Base-by-base conservation (phyloP, 2,797 vertebrate species). In the Vespertilio murinus region DNA sequence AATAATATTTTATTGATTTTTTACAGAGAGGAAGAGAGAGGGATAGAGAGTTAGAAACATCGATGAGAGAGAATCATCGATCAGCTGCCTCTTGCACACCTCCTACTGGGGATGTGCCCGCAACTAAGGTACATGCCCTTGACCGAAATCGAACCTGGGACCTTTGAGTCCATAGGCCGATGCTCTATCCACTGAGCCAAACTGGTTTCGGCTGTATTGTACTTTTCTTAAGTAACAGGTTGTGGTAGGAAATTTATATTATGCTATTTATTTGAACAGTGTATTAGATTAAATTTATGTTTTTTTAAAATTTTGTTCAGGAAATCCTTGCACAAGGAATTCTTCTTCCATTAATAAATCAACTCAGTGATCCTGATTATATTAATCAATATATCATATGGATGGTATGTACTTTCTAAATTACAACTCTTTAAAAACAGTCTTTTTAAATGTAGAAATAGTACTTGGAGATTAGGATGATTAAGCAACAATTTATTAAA, bases 311-410 rank as follows among this genome's bases (percentile, higher is more conserved):
- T 71, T 91, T 93, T 98, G 96, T 98, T 78, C 87, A 99, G 99
- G 99, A 99, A 99, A 99, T 99, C 97, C 98, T 99, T 98, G 99
- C 99, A 25, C 99, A 98, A 98, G 99, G 99, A 97, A 99, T 99
- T 98, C 98, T 99, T 96, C 99, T 99, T 98, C 99, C 99, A 96
- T 98, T 99, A 98, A 99, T 99, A 98, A 99, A 99, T 98, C 99
- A 99, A 98, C 99, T 99, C 97, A 99, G 99, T 97, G 99, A 99
- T 98, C 99, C 99, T 95, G 99, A 99, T 99, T 99, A 99, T 98
- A 99, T 99, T 98, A 99, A 99, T 98, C 99, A 99, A 98, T 99
- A 99, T 98, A 98, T 99, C 98, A 99, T 99, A 98, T 99, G 99
- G 99, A 99, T 99, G 99, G 99, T 99, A 98, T 98, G 99, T 97